Evolutionary conservation across 2,797 vertebrate genomes (phyloP).

Genomic region (Babyrousa celebensis): DNA sequence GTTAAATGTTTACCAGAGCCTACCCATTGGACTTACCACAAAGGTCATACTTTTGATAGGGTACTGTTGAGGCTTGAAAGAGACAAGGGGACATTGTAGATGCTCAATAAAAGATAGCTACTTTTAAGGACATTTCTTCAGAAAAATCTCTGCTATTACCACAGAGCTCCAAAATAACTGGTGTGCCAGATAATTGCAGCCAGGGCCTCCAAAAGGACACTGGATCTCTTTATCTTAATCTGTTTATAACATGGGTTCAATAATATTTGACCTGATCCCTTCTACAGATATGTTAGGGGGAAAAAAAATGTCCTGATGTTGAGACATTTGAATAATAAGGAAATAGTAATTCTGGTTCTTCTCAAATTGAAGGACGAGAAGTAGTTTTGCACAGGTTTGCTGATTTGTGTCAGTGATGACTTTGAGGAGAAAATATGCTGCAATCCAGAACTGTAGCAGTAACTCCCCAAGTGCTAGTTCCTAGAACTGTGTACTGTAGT

Average conservation of each 20-base stretch:
- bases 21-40: neutral
- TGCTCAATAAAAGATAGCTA: neutral
- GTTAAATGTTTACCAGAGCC: neutral
- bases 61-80: neutral
- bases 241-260: neutral
- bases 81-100: neutral
- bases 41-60: neutral
- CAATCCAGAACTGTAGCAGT: neutral
- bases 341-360: neutral
- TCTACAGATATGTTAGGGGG: neutral
- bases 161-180: neutral
- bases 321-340: slow-evolving; percentile 27
- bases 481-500: neutral
- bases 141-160: neutral
- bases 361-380: slow-evolving; percentile 36
- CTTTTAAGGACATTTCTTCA: neutral
- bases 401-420: neutral
- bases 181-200: neutral
- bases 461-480: neutral
- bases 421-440: slow-evolving; percentile 24
- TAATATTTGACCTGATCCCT: neutral
- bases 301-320: neutral
- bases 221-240: neutral
- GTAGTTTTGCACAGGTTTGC: neutral
- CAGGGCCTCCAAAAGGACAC: neutral